Evolutionary conservation across 2,113 vertebrate species (phyloP).

Genomic region (Tamias sibiricus): DNA sequence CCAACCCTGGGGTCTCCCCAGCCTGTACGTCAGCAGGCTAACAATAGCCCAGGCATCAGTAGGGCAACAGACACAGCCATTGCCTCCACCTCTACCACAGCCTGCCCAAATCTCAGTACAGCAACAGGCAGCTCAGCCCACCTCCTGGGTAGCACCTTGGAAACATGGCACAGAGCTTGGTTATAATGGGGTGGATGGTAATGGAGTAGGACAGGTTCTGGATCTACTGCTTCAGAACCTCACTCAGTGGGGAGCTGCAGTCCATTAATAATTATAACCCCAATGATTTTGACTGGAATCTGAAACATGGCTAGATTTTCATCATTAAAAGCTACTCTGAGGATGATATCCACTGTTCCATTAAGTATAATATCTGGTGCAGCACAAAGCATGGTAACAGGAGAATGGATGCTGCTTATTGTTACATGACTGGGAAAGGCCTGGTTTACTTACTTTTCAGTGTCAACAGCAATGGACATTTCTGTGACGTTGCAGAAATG

Average conservation of each 20-base stretch:
- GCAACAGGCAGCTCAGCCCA: slow-evolving; percentile 90
- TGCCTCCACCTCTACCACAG: slow-evolving; percentile 84
- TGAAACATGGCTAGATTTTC: slow-evolving; percentile 98
- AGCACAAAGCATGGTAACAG: slow-evolving; percentile 99
- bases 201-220: slow-evolving; percentile 90
- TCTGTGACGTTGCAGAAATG: slow-evolving; percentile 99
- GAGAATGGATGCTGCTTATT: slow-evolving; percentile 97
- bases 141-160: slow-evolving; percentile 97
- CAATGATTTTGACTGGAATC: slow-evolving; percentile 99
- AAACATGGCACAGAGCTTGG: slow-evolving; percentile 94
- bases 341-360: slow-evolving; percentile 99
- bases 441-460: slow-evolving; percentile 99
- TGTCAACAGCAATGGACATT: slow-evolving; percentile 99
- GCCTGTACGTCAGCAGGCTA: slow-evolving; percentile 92
- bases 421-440: slow-evolving; percentile 96
- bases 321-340: slow-evolving; percentile 99
- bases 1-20: slow-evolving; percentile 93
- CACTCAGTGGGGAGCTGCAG: slow-evolving; percentile 98
- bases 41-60: slow-evolving; percentile 89
- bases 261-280: slow-evolving; percentile 99
- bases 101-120: slow-evolving; percentile 90
- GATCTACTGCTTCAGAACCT: slow-evolving; percentile 92
- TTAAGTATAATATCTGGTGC: slow-evolving; percentile 99
- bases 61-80: slow-evolving; percentile 90
- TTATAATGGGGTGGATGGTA: slow-evolving; percentile 88